phyloP scores from a whole-genome alignment of 2,888 invertebrate genomes.

The Vanessa cardui region DNA sequence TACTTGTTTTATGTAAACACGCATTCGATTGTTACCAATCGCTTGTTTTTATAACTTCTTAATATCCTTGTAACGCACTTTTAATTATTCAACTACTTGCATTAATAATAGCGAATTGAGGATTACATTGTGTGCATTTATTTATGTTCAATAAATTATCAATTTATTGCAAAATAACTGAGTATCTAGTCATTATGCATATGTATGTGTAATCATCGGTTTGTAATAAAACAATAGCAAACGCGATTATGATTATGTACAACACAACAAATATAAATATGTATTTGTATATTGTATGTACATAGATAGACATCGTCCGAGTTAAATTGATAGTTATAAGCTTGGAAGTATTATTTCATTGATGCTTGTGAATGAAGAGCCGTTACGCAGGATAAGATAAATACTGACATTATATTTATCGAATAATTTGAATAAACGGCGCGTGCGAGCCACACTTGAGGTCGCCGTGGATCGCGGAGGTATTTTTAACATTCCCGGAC shows the following conservation, averaged over 20 bases:
- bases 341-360: slow-evolving; percentile 16
- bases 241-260: too few relatives aligned
- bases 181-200: too few relatives aligned
- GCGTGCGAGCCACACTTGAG: slow-evolving; percentile 55
- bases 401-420: slow-evolving; percentile 50
- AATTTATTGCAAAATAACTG: too few relatives aligned
- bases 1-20: background rate
- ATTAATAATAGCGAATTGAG: background rate
- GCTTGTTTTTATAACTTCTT: background rate
- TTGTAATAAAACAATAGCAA: background rate
- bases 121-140: too few relatives aligned
- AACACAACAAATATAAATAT: too few relatives aligned
- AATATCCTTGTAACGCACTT: too few relatives aligned
- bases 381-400: slow-evolving; percentile 42
- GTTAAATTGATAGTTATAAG: background rate
- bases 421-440: slow-evolving; percentile 57
- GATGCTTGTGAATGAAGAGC: slow-evolving; percentile 35
- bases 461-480: slow-evolving; percentile 64
- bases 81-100: too few relatives aligned
- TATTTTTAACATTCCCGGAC: slow-evolving; percentile 83
- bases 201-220: background rate
- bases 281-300: too few relatives aligned
- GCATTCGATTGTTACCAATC: background rate
- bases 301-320: background rate
- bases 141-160: too few relatives aligned